Evolutionary conservation across 2,113 vertebrate species (phyloP), one percentile per base, ranked within the genome.

Genomic region (Chloebia gouldiae): DNA sequence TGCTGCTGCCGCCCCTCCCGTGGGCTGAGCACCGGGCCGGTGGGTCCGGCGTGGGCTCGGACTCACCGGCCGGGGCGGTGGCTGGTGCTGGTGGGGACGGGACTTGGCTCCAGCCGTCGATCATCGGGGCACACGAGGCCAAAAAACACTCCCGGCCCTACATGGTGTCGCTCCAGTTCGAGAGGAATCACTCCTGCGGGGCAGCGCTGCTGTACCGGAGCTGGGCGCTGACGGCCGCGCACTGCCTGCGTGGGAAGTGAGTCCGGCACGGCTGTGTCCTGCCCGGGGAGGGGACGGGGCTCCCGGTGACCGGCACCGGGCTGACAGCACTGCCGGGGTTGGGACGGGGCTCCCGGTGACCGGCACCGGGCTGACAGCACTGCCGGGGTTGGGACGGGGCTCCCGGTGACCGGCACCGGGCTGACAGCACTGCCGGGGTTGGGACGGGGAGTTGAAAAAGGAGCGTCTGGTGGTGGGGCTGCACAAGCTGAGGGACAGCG

Each of bases 121-220:
- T 98, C 59, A 83, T 98, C 4, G 98, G 97, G 12, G 98, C 98
- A 3, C 88, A 1, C 2, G 93, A 95, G 21, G 94, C 97, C 30
- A 70, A 75, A 54, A 80, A 92, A 16, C 98, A 98, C 90, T 98
- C 98, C 11, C 96, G 94, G 78, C 98, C 97, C 31, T 98, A 98
- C 91, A 98, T 98, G 98, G 98, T 68, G 18, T 98, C 72, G 2
- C 15, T 97, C 5, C 94, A 51, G 87, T 1, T 21, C 1, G 0
- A 2, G 1, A 13, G 40, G 3, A 0, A 0, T 14, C 87, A 72
- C 13, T 0, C 0, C 7, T 97, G 97, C 0, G 95, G 96, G 53
- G 96, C 91, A 5, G 86, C 90, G 7, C 91, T 97, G 5, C 44
- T 97, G 82, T 16, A 81, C 31, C 11, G 0, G 1, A 19, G 16